Percentiles rank a stretch among this genome's conserved stretches.
These are phyloP conservation scores for Sinelater perroti DNA, from an alignment of 2,888 invertebrate species.

Conservation along the genomic window DNA sequence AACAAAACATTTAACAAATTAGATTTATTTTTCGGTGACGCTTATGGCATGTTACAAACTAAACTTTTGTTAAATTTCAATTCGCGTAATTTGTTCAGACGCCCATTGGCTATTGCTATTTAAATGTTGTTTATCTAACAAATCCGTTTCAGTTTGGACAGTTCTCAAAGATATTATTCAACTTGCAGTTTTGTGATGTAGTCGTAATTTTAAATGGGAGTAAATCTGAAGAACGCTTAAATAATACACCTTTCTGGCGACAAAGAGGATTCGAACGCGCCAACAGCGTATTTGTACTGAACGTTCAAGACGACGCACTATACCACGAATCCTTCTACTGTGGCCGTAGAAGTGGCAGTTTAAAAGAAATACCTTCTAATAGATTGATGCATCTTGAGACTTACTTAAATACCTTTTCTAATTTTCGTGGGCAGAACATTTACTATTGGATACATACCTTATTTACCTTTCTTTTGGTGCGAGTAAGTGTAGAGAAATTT, in stretches of 20 bases:
- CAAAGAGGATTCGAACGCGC: slow-evolving; percentile 11
- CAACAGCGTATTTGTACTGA: slow-evolving; percentile 6
- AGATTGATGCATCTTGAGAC: not conserved
- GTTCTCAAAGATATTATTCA: slow-evolving; percentile 1
- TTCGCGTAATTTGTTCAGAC: not conserved
- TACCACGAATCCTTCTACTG: slow-evolving; percentile 24
- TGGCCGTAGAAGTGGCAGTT: slow-evolving; percentile 1
- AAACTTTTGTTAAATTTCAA: slow-evolving; percentile 12
- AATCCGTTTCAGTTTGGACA: not conserved
- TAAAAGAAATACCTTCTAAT: not conserved
- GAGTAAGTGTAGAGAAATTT: slow-evolving; percentile 6
- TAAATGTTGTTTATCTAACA: slow-evolving; percentile 9
- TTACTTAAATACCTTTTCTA: slow-evolving; percentile 9
- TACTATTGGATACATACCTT: slow-evolving; percentile 19
- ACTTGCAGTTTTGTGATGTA: slow-evolving; percentile 14
- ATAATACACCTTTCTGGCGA: slow-evolving; percentile 5
- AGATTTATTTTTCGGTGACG: not conserved
- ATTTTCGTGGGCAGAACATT: slow-evolving; percentile 22
- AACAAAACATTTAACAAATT: slow-evolving; percentile 4
- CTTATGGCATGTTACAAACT: not conserved
- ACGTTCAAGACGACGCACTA: slow-evolving; percentile 2
- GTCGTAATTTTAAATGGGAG: slow-evolving; percentile 8
- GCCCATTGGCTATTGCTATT: slow-evolving; percentile 16
- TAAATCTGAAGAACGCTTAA: too few species aligned
- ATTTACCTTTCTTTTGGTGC: slow-evolving; percentile 23